Evolutionary conservation across 2,113 vertebrate species (phyloP), one percentile per base, ranked within the genome.

Genomic region (Panthera uncia): DNA sequence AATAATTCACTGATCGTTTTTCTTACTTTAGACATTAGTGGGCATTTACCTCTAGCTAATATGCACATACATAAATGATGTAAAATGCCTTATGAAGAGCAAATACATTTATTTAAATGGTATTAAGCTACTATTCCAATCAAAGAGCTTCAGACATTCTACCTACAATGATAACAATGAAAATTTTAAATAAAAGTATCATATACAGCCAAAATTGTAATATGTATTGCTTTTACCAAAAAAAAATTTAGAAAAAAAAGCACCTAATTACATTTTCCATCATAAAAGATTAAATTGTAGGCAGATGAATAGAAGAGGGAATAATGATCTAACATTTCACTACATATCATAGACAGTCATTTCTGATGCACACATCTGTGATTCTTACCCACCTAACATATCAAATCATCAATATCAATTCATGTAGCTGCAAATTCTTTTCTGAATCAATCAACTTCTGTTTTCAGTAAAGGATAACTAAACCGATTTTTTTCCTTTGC

Each of bases 381-480:
- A 45, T 71, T 92, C 78, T 84, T 41, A 50, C 2, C 84, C 41
- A 68, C 52, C 33, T 38, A 52, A 29, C 66, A 80, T 11, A 76
- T 68, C 66, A 38, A 23, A 12, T 33, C 3, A 11, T 65, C 81
- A 57, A 31, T 38, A 65, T 76, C 57, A 91, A n/a, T 38, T 85
- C 38, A 33, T 0, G 36, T 23, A 73, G 14, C 68, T 73, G n/a
- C 38, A 96, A 79, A 84, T 65, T 83, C 79, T 63, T 12, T 91
- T 87, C 25, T 68, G 73, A 97, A 95, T 27, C 91, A 73, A 92
- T 68, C 88, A 95, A 45, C 52, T 76, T 79, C 48, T 41, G 33
- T 87, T 91, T 96, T 74, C 71, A 69, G 45, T 27, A 57, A 91
- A 57, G 31, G 23, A 25, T 31, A 97, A 92, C 19, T 4, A 65